Evolutionary conservation across 1,140 invertebrate species (phyloP).

Genomic region (Liolophura sinensis): DNA sequence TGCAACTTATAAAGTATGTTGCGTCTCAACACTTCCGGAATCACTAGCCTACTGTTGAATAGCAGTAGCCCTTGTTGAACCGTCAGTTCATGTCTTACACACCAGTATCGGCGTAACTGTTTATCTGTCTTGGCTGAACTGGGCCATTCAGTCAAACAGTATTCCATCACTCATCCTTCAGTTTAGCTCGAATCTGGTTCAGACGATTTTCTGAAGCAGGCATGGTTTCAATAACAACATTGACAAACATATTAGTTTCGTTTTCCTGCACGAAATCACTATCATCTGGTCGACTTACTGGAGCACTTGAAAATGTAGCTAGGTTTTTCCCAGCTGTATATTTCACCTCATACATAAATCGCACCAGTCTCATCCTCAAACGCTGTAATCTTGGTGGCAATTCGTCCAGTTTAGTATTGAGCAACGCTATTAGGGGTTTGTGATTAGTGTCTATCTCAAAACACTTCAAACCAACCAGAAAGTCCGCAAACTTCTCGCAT

Average conservation of each 20-base stretch:
- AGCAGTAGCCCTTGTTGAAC: too few species aligned
- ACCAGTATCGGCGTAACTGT: too few species aligned
- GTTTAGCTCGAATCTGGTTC: too few species aligned
- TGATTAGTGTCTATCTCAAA: constrained; percentile 18
- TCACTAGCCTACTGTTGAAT: too few species aligned
- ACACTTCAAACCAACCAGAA: constrained; percentile 5
- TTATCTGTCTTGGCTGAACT: too few species aligned
- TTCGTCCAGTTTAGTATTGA: constrained; percentile 7
- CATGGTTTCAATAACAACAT: too few species aligned
- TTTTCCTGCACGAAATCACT: not conserved
- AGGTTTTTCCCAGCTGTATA: constrained; percentile 7
- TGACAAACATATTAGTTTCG: not conserved
- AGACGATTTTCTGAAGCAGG: too few species aligned
- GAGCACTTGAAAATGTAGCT: not conserved
- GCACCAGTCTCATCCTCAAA: constrained; percentile 8
- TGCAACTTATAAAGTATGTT: not conserved
- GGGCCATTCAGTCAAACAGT: too few species aligned
- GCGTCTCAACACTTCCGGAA: not conserved
- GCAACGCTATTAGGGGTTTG: constrained; percentile 13
- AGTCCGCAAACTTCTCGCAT: constrained; percentile 14
- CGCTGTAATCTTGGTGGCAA: constrained; percentile 7
- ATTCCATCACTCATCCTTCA: too few species aligned
- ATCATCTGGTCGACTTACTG: not conserved
- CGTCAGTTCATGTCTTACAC: too few species aligned
- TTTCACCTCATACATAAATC: constrained; percentile 2